Evolutionary conservation across 2,888 invertebrate genomes (phyloP).

Genomic region (Drosophila gaucha): DNA sequence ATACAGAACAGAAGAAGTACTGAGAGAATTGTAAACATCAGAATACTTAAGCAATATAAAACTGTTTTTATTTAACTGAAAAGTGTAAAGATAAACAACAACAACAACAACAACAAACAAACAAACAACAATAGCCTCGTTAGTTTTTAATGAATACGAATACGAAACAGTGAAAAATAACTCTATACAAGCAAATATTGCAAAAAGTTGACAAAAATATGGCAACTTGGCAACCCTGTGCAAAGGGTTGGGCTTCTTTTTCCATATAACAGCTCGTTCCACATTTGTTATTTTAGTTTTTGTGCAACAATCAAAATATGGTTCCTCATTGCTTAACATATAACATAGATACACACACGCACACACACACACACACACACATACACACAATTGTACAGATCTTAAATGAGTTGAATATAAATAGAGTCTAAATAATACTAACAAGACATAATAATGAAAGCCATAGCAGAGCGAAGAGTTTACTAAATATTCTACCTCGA

Average conservation of each 20-base stretch:
- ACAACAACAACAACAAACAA: constrained; percentile 24
- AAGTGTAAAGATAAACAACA: constrained; percentile 27
- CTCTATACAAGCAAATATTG: constrained; percentile 64
- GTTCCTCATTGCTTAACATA: constrained; percentile 64
- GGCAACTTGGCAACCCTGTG: constrained; percentile 21
- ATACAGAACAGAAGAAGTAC: constrained; percentile 22
- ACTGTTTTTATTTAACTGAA: constrained; percentile 54
- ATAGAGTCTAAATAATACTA: constrained; percentile 24
- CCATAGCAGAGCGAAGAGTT: constrained; percentile 22
- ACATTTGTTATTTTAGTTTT: constrained; percentile 28
- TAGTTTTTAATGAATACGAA: constrained; percentile 69
- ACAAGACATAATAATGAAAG: constrained; percentile 10
- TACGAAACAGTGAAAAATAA: constrained; percentile 46
- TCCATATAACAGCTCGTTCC: neutral
- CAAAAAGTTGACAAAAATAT: constrained; percentile 47
- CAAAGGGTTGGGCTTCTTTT: constrained; percentile 6
- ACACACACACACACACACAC: constrained; percentile 17
- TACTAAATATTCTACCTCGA: constrained; percentile 62
- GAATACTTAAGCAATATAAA: constrained; percentile 26
- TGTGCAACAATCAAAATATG: constrained; percentile 66
- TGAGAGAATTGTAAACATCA: constrained; percentile 28
- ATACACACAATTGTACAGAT: constrained; percentile 45
- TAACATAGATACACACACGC: constrained; percentile 33
- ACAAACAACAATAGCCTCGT: constrained; percentile 74
- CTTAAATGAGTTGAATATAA: constrained; percentile 44